Base-by-base conservation (phyloP, 2,113 vertebrate species). In the Leptodactylus fuscus region DNA sequence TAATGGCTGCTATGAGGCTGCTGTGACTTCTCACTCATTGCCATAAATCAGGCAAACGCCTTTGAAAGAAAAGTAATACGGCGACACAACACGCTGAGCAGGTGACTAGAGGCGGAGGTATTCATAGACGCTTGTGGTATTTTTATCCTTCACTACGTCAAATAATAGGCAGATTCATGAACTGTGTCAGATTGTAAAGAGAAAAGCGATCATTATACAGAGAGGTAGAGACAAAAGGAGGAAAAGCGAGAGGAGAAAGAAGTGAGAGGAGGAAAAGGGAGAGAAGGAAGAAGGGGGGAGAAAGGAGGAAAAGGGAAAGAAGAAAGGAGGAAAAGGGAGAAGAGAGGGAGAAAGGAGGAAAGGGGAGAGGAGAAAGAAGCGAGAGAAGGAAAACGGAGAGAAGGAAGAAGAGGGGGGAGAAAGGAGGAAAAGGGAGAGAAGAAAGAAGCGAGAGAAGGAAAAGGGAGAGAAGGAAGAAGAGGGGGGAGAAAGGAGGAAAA, bases 1-100 rank as follows among this genome's bases (percentile, higher is more conserved):
- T 83, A 48, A 46, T 76, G 71, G 67, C 38, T 76, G 22, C 24
- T 8, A 20, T 46, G 82, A 73, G 58, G 70, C 34, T 48, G 10
- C 38, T 75, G 71, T 20, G 22, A 11, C 48, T 60, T 62, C 36
- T 75, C 36, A 83, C 24, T 46, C 53, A 53, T 55, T 46, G 65
- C 34, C 49, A 74, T 83, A 73, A 73, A 83, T 83, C 44, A 69
- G 67, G n/a, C 70, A 27, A 69, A 38, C 32, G 38, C 27, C 60
- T 81, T 41, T 20, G 55, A 32, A 48, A 65, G 55, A 24, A 69
- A 41, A 6, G 44, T 70, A 11, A 48, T 49, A 81, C 18, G 10
- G 29, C 55, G 6, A 49, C 46, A 51, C 46, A 48, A 27, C 24
- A 20, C 73, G 11, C 27, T 15, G 46, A 27, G 73, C 73, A 51